Evolutionary conservation across 2,113 vertebrate genomes (phyloP).

Genomic region (Lepus americanus): DNA sequence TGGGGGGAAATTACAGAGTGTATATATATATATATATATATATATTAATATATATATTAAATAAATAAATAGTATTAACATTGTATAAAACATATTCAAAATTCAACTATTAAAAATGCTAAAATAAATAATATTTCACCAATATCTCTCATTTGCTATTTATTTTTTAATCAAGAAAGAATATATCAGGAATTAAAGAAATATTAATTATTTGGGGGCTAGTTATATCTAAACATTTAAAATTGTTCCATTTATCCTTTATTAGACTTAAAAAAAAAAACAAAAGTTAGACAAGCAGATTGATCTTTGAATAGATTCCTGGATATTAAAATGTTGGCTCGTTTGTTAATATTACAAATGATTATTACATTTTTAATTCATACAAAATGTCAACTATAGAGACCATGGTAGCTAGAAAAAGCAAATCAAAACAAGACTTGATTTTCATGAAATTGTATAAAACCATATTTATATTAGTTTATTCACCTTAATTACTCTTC

Average conservation of each 20-base stretch:
- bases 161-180: background rate
- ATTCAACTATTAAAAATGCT: background rate
- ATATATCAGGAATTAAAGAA: background rate
- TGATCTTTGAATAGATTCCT: background rate
- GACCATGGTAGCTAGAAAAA: background rate
- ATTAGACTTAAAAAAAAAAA: background rate
- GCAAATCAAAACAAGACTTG: background rate
- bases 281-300: background rate
- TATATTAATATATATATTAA: background rate
- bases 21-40: no score
- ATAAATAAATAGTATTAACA: background rate
- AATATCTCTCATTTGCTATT: background rate
- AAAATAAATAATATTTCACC: background rate
- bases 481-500: slow-evolving; percentile 21
- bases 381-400: background rate
- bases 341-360: slow-evolving; percentile 6
- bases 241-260: background rate
- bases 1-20: background rate
- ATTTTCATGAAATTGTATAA: background rate
- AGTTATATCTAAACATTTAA: slow-evolving; percentile 30
- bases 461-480: background rate
- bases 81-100: background rate
- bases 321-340: background rate
- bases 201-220: background rate
- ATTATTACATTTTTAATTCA: background rate